These are phyloP conservation scores for Melanerpes formicivorus DNA, from an alignment of 2,113 vertebrate genomes.

Conservation along the genomic window DNA sequence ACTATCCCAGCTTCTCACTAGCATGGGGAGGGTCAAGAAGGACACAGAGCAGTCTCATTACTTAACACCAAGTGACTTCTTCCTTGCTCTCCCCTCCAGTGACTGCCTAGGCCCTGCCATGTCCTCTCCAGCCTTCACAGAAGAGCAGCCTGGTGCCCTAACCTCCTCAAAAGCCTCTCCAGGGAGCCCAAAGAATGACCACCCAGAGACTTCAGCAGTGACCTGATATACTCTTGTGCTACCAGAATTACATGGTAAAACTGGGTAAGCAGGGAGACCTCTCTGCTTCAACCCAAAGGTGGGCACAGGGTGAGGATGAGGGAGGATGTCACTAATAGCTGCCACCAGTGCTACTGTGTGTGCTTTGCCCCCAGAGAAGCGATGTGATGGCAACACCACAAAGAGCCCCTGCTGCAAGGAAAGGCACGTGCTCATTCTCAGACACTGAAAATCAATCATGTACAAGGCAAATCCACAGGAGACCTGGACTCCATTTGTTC, in stretches of 20 bases:
- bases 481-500: neutral
- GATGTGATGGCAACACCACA: neutral
- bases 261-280: neutral
- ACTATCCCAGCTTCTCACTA: neutral
- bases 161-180: neutral
- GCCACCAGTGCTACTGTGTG: accelerated
- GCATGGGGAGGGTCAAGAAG: accelerated
- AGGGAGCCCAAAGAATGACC: neutral
- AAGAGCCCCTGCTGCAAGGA: neutral
- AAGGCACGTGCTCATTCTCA: neutral
- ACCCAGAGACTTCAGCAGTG: neutral
- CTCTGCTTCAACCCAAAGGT: neutral
- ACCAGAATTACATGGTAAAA: neutral
- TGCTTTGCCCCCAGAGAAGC: accelerated
- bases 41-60: accelerated
- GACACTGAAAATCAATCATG: neutral
- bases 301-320: neutral
- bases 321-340: neutral
- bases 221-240: accelerated
- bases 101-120: neutral
- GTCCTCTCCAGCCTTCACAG: neutral
- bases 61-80: neutral
- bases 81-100: neutral
- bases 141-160: neutral
- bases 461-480: slow-evolving; percentile 14